Percentiles rank a stretch among this genome's conserved stretches.
These are phyloP conservation scores for Hipposideros armiger DNA, from an alignment of 2,113 vertebrate species.

Conservation along the genomic window DNA sequence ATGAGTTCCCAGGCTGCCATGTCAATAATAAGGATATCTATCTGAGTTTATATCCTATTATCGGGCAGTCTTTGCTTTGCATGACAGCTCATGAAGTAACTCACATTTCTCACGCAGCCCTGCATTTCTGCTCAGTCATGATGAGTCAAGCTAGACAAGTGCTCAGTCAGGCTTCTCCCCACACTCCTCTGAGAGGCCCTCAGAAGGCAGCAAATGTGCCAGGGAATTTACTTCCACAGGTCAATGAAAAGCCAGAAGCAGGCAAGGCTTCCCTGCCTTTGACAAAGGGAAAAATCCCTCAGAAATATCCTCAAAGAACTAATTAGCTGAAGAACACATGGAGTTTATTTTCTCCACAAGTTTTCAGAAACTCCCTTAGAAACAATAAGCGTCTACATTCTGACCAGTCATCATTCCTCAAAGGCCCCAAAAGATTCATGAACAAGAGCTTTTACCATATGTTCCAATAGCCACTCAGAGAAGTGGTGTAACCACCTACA, in stretches of 20 bases:
- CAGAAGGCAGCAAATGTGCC: neutral
- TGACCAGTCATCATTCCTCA: neutral
- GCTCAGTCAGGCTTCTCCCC: neutral
- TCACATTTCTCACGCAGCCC: neutral
- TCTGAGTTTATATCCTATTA: neutral
- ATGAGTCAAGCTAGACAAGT: neutral
- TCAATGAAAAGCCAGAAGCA: neutral
- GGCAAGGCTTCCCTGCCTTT: neutral
- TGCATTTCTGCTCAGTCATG: neutral
- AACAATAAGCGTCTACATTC: neutral
- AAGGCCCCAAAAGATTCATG: neutral
- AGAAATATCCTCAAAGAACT: neutral
- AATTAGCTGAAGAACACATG: neutral
- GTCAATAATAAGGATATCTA: neutral
- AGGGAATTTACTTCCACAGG: neutral
- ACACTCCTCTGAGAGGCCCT: fast-evolving
- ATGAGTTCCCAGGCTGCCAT: neutral
- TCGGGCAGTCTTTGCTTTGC: neutral
- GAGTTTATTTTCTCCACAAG: neutral
- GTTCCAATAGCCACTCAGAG: neutral
- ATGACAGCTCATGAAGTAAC: neutral
- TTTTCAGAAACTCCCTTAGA: slow-evolving; percentile 21
- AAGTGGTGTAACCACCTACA: neutral
- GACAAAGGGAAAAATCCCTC: neutral
- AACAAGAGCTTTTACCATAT: neutral